Percentiles rank a stretch among this genome's conserved stretches.
phyloP scores from a whole-genome alignment of 1,140 invertebrate genomes.

The Mercenaria mercenaria region DNA sequence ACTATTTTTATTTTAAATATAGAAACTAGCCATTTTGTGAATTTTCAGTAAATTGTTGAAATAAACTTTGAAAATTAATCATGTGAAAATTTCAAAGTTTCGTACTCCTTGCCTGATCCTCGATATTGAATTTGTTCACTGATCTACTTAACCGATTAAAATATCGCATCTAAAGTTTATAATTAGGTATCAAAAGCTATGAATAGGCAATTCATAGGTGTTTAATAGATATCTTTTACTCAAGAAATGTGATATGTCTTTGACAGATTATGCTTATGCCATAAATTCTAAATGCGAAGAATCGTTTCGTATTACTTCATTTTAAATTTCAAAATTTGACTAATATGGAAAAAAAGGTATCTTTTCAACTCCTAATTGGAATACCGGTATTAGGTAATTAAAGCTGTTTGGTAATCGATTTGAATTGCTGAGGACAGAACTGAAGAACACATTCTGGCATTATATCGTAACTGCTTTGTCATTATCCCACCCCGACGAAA shows the following conservation, averaged over 20 bases:
- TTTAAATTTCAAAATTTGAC: background rate
- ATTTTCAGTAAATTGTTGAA: too few species aligned
- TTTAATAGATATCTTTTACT: constrained; percentile 14
- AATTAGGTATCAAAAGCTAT: constrained; percentile 54
- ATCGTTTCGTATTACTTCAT: background rate
- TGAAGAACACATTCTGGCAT: background rate
- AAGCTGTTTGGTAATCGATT: background rate
- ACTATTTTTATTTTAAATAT: too few species aligned
- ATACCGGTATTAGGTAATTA: background rate
- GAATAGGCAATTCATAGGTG: constrained; percentile 41
- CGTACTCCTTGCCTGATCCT: constrained; percentile 1
- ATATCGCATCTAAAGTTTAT: constrained; percentile 37
- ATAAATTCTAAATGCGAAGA: background rate
- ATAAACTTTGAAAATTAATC: too few species aligned
- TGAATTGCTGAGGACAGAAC: background rate
- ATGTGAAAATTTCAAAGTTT: too few species aligned
- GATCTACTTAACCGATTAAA: constrained; percentile 43
- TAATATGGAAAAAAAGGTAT: background rate
- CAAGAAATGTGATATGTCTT: constrained; percentile 1
- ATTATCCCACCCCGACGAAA: constrained; percentile 2
- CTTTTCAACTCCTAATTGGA: background rate
- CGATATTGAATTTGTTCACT: background rate
- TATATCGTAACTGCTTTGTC: background rate
- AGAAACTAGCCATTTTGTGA: too few species aligned
- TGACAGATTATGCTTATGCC: background rate